These are phyloP conservation scores for Epistrophe eligans DNA, from an alignment of 2,888 invertebrate genomes.

Conservation along the genomic window DNA sequence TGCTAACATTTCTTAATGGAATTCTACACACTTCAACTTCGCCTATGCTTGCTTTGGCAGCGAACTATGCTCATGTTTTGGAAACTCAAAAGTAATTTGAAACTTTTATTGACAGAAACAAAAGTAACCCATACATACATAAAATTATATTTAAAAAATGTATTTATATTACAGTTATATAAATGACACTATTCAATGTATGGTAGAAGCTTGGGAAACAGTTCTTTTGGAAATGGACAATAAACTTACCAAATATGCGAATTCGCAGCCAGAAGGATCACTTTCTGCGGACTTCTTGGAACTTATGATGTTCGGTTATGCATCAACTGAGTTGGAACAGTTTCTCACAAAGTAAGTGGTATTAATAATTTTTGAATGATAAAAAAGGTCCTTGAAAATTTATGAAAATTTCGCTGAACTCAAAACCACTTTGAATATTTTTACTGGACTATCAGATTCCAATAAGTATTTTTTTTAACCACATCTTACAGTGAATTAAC, in stretches of 20 bases:
- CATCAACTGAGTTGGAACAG: slow-evolving; percentile 82
- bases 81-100: slow-evolving; percentile 86
- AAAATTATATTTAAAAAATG: background rate
- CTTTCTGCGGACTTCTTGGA: slow-evolving; percentile 96
- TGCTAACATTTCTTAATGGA: slow-evolving; percentile 83
- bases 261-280: slow-evolving; percentile 90
- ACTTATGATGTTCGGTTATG: slow-evolving; percentile 91
- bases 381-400: no score
- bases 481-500: slow-evolving; percentile 88
- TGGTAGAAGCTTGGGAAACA: slow-evolving; percentile 97
- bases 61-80: slow-evolving; percentile 90
- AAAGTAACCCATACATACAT: background rate
- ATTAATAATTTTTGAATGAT: background rate
- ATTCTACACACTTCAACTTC: slow-evolving; percentile 81
- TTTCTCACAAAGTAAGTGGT: slow-evolving; percentile 82
- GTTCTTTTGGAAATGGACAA: slow-evolving; percentile 97
- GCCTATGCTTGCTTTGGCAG: slow-evolving; percentile 85
- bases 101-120: background rate
- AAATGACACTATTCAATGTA: slow-evolving; percentile 91
- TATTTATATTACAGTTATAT: slow-evolving; percentile 83
- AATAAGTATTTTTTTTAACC: background rate
- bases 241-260: slow-evolving; percentile 94
- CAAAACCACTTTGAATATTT: no score
- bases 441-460: no score
- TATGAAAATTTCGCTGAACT: no score